Evolutionary conservation across 2,113 vertebrate species (phyloP).

Genomic region (Sialia sialis): DNA sequence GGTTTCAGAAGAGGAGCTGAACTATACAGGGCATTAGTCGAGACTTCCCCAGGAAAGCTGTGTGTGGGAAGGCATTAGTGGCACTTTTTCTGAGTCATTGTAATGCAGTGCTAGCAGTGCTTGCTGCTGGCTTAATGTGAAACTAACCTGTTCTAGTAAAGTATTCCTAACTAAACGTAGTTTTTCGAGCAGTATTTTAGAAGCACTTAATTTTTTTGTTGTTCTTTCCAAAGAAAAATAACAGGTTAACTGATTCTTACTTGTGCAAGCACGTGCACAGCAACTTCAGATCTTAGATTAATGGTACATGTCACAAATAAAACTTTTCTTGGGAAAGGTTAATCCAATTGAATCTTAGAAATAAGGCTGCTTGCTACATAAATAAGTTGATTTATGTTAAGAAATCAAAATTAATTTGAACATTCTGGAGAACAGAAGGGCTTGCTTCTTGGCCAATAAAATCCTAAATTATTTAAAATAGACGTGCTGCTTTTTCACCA

Average conservation of each 20-base stretch:
- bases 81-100: background rate
- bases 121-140: background rate
- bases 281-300: background rate
- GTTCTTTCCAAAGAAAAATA: background rate
- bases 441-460: constrained; percentile 27
- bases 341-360: background rate
- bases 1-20: background rate
- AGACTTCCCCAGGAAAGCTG: background rate
- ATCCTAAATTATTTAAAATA: constrained; percentile 29
- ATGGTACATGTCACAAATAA: background rate
- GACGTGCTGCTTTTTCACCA: background rate
- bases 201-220: background rate
- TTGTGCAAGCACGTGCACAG: background rate
- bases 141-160: background rate
- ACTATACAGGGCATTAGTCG: background rate
- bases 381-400: constrained; percentile 26
- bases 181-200: background rate
- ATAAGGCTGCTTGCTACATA: background rate
- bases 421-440: constrained; percentile 19
- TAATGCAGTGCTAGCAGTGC: background rate
- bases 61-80: background rate
- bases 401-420: constrained; percentile 29
- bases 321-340: constrained; percentile 22
- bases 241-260: background rate
- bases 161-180: background rate